These are phyloP conservation scores for Hoplostethus mediterraneus DNA, from an alignment of 2,797 vertebrate species.

Conservation along the genomic window DNA sequence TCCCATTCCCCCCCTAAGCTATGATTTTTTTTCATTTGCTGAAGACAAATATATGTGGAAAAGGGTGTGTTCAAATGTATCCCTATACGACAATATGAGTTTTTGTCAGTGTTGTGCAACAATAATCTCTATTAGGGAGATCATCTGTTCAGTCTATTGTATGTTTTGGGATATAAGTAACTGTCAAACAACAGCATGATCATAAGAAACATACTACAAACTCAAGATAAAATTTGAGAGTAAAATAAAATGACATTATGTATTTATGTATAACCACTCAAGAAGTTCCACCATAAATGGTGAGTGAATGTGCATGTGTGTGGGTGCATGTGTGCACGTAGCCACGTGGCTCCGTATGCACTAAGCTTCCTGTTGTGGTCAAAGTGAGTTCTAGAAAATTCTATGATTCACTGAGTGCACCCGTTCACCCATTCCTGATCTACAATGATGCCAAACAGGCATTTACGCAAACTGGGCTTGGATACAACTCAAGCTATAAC, in stretches of 20 bases:
- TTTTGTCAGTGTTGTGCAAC: too few species aligned
- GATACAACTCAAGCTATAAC: neutral
- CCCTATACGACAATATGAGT: too few species aligned
- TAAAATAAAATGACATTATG: too few species aligned
- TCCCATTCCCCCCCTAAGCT: too few species aligned
- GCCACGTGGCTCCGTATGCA: slow-evolving; percentile 52
- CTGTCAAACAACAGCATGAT: neutral
- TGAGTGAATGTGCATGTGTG: slow-evolving; percentile 9
- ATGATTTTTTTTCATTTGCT: too few species aligned
- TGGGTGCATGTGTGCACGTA: slow-evolving; percentile 59
- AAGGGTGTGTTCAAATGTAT: too few species aligned
- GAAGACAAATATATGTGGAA: too few species aligned
- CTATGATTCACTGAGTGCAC: slow-evolving; percentile 43
- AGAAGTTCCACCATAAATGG: slow-evolving; percentile 41
- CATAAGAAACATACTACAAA: neutral
- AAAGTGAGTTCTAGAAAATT: slow-evolving; percentile 65
- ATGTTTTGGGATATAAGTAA: neutral
- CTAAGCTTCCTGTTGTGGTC: slow-evolving; percentile 74
- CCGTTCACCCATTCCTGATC: neutral
- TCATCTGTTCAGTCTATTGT: neutral
- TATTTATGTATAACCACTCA: neutral
- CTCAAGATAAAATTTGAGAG: too few species aligned
- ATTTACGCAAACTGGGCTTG: neutral
- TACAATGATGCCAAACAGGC: neutral
- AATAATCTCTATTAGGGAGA: too few species aligned